Conservation (phyloP, 92 coral and sea anemone genomes). For the Epizoanthus illoricatus region DNA sequence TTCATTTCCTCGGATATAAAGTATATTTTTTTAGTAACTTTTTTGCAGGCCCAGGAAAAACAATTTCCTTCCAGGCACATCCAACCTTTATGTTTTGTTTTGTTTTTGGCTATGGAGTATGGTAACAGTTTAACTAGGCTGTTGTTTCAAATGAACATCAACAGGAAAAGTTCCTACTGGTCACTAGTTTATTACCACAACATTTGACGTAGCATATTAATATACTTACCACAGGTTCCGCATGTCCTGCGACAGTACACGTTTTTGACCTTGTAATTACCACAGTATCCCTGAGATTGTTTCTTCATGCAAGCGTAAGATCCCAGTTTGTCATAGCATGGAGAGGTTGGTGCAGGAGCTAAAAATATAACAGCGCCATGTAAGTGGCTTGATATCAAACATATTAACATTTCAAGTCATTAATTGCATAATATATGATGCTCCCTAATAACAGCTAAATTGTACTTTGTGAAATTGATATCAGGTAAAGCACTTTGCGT, state of each 20-base stretch:
- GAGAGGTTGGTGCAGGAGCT: not conserved
- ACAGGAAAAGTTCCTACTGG: not conserved
- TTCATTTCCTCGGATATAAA: too few relatives aligned
- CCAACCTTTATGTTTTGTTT: too few relatives aligned
- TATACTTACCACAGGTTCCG: constrained; percentile 25
- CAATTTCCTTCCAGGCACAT: too few relatives aligned
- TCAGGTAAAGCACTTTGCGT: too few relatives aligned
- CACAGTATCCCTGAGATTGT: not conserved
- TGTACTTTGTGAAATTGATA: too few relatives aligned
- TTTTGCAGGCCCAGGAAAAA: too few relatives aligned
- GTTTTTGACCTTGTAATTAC: not conserved
- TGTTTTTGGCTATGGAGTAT: too few relatives aligned
- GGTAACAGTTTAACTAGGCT: too few relatives aligned
- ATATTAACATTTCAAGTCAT: not conserved
- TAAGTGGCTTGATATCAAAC: not conserved
- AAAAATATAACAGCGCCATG: not conserved
- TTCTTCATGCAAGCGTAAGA: constrained; percentile 16
- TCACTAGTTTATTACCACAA: not conserved
- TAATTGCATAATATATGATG: too few relatives aligned
- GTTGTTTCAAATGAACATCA: not conserved
- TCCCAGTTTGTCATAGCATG: constrained; percentile 24
- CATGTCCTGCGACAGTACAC: constrained; percentile 21
- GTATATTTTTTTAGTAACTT: too few relatives aligned
- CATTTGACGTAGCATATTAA: not conserved
- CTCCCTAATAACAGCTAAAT: too few relatives aligned